Evolutionary conservation across 1,140 invertebrate genomes (phyloP).

Genomic region (Drosophila pandora): DNA sequence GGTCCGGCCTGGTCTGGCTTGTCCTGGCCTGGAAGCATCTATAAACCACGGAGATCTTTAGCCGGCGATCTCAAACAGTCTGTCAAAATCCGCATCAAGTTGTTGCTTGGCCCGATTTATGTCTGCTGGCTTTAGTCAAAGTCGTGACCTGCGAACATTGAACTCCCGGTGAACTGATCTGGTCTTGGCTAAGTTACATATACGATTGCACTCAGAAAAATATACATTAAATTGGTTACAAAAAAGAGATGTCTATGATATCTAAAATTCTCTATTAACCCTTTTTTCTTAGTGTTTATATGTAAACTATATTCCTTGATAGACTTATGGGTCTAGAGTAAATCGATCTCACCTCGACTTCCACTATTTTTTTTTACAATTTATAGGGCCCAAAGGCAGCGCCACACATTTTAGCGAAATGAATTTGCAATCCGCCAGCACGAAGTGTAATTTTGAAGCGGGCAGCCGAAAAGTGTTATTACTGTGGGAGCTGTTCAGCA

Average conservation of each 20-base stretch:
- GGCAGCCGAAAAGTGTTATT: slow-evolving; percentile 36
- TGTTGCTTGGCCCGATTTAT: slow-evolving; percentile 58
- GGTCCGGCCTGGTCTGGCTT: slow-evolving; percentile 1
- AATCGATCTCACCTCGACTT: slow-evolving; percentile 25
- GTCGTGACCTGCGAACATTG: slow-evolving; percentile 78
- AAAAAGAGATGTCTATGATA: not conserved
- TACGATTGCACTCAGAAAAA: not conserved
- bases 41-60: not conserved
- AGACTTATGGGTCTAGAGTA: slow-evolving; percentile 11
- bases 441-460: slow-evolving; percentile 71
- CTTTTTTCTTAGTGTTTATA: not conserved
- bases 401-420: slow-evolving; percentile 62
- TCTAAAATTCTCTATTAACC: not conserved
- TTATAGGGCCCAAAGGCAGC: slow-evolving; percentile 42
- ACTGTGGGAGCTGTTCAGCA: slow-evolving; percentile 67
- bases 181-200: slow-evolving; percentile 32
- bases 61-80: slow-evolving; percentile 24
- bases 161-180: slow-evolving; percentile 54
- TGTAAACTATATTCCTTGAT: slow-evolving; percentile 23
- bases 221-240: not conserved
- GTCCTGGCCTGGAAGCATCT: slow-evolving; percentile 4
- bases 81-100: slow-evolving; percentile 42
- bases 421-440: slow-evolving; percentile 62
- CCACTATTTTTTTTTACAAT: slow-evolving; percentile 8
- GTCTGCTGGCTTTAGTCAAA: slow-evolving; percentile 39